phyloP scores from a whole-genome alignment of 2,888 invertebrate genomes.

The Glomeris marginata region DNA sequence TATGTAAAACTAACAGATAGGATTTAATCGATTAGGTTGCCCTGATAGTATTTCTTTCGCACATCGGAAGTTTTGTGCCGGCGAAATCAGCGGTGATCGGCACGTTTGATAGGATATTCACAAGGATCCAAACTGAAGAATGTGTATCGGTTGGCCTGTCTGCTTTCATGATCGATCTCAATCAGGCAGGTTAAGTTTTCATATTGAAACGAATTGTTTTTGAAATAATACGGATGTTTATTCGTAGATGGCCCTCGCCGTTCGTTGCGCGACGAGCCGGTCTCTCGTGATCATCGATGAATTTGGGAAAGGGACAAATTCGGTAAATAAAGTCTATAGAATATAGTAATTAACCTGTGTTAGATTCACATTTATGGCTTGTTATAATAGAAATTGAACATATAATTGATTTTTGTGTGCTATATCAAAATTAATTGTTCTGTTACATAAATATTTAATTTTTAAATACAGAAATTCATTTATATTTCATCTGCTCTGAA shows the following conservation, averaged over 20 bases:
- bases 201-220: background rate
- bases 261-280: constrained; percentile 44
- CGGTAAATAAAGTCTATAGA: constrained; percentile 25
- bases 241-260: constrained; percentile 57
- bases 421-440: no score
- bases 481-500: no score
- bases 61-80: constrained; percentile 79
- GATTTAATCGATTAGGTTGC: constrained; percentile 35
- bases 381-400: no score
- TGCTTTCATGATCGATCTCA: constrained; percentile 67
- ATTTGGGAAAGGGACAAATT: constrained; percentile 68
- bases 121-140: constrained; percentile 58
- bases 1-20: background rate
- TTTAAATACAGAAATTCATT: no score
- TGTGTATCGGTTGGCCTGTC: constrained; percentile 64
- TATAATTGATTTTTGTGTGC: no score
- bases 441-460: no score
- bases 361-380: no score
- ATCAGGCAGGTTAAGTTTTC: constrained; percentile 43
- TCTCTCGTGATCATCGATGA: constrained; percentile 75
- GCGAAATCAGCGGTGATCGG: constrained; percentile 57
- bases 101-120: constrained; percentile 53
- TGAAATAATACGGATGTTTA: constrained; percentile 16
- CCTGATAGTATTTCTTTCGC: constrained; percentile 66
- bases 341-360: no score